These are phyloP conservation scores for Myopa testacea DNA, from an alignment of 2,888 invertebrate species.

Conservation along the genomic window DNA sequence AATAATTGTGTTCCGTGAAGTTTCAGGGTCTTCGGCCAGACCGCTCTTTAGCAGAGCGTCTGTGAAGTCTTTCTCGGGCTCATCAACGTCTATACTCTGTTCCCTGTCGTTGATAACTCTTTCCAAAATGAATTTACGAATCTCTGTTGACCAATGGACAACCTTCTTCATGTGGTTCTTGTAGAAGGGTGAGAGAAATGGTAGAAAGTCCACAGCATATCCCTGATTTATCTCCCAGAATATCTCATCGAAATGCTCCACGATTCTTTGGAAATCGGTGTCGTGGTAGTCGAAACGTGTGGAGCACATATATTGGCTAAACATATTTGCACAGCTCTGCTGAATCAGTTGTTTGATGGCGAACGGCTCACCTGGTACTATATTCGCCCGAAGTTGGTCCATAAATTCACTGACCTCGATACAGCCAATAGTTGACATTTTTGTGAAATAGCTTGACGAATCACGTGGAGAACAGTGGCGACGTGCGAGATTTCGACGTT, in stretches of 20 bases:
- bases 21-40: constrained; percentile 72
- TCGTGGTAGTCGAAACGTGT: constrained; percentile 79
- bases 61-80: constrained; percentile 80
- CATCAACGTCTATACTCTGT: constrained; percentile 69
- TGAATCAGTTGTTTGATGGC: constrained; percentile 80
- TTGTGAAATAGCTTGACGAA: constrained; percentile 77
- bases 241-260: constrained; percentile 83
- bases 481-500: constrained; percentile 81
- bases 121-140: constrained; percentile 79
- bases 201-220: constrained; percentile 87
- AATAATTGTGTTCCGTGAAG: constrained; percentile 82
- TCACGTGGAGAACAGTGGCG: constrained; percentile 84
- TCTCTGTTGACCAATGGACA: constrained; percentile 76
- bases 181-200: constrained; percentile 83
- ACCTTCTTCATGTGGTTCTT: constrained; percentile 76
- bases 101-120: constrained; percentile 74
- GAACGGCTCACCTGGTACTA: constrained; percentile 65
- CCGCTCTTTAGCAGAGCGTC: constrained; percentile 79
- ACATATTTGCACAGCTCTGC: constrained; percentile 86
- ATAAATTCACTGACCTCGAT: constrained; percentile 76
- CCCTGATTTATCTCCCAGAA: constrained; percentile 94
- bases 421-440: constrained; percentile 77
- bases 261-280: constrained; percentile 75
- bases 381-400: constrained; percentile 70
- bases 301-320: constrained; percentile 89